Base-by-base conservation (phyloP, 2,888 invertebrate genomes). In the Crepidodera aurea region DNA sequence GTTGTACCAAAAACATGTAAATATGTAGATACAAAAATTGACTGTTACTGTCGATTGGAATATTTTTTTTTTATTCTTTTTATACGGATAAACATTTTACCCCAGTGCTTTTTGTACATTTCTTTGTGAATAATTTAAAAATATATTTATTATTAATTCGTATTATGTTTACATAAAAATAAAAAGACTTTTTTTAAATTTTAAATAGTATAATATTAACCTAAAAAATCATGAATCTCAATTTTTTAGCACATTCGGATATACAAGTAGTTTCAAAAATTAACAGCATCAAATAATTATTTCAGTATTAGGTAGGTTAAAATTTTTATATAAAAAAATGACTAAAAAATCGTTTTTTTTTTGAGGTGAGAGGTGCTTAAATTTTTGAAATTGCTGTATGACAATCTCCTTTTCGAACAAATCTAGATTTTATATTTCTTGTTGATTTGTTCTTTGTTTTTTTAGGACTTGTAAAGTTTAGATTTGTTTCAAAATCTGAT, bases 1-100 rank as follows among this genome's bases (percentile, higher is more conserved):
- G 67, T 68, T 65, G 73, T 75, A 76, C 74, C 74, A 77, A 76
- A 74, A 71, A 73, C 65, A 64, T 75, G 73, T 74, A 75, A 65
- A 75, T 75, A 74, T 69, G 66, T 68, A 68, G 18, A 69, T 67
- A 34, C 37, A 62, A 46, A 56, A 44, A 44, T 46, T 69, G 71
- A 69, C 69, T 68, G 59, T 67, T 22, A 46, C 12, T 69, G 63
- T 58, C 63, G 60, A 64, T 59, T 60, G 46, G 55, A 37, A 56
- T 59, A 6, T 46, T 37, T 37, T 65, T 63, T 57, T 61, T 69
- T 62, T 59, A 54, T 37, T 65, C 67, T 69, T 67, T 69, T 67
- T 68, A 65, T 61, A 64, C 64, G 53, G 53, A 48, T 59, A 37
- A 67, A 46, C 54, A 60, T 46, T 29, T 15, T 59, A 55, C 54